Evolutionary conservation across 2,113 vertebrate genomes (phyloP), one percentile per base, ranked within the genome.

Genomic region (Octodon degus): DNA sequence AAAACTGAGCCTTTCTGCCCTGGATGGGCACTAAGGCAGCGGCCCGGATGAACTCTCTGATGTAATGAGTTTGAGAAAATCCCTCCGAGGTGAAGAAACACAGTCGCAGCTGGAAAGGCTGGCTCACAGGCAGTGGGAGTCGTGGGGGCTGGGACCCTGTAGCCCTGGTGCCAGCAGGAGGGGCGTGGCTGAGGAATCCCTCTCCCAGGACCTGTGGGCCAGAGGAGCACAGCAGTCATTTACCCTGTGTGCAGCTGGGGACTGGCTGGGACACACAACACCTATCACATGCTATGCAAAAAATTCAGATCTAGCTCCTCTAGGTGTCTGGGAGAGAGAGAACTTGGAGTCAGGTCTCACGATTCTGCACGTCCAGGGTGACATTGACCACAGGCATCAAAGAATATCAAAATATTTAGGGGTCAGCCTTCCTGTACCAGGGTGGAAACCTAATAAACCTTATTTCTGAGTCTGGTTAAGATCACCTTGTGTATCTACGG

Each of bases 171-270:
- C 85, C 74, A 76, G 83, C 60, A 86, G 86, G 76, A 68, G 27
- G 58, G 93, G 34, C 81, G 77, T 67, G 91, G 94, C 77, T n/a
- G 7, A 4, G 62, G 24, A 24, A 81, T 60, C 63, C 63, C 87
- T 92, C 96, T 92, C 7, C 81, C 62, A 94, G 95, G 97, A 95
- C 91, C 74, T 85, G 85, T 30, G 2, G 67, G 37, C 74, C 0
- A 24, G 37, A 87, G 89, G 74, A 63, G 83, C 94, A 84, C 47
- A 58, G 74, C 6, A 82, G 70, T 79, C 83, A 76, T 77, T 94
- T 76, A 37, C 68, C 74, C 83, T 14, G 32, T 9, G 19, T 63
- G 60, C 97, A 96, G 94, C 96, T 97, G 96, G 89, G 96, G 76
- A 92, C 92, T 94, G 92, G 34, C 67, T 55, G 83, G 81, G 70